Conservation (phyloP, 2,113 vertebrate species). For the Equus quagga region DNA sequence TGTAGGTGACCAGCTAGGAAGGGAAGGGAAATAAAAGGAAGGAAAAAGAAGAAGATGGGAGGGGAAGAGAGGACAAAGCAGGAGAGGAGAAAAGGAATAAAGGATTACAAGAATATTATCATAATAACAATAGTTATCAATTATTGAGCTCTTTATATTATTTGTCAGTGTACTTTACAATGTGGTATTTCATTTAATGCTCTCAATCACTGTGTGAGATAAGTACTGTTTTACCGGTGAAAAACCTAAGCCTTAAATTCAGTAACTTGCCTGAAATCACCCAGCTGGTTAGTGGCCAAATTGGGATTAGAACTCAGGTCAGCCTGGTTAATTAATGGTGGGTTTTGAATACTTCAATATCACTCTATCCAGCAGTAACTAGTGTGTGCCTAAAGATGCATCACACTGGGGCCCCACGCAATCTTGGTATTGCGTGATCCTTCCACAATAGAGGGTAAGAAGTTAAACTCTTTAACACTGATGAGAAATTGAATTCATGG, state of each 20-base stretch:
- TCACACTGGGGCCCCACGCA: rapidly evolving
- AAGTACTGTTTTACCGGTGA: background rate
- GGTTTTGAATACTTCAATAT: background rate
- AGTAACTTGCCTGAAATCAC: background rate
- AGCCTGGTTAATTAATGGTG: background rate
- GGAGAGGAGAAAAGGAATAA: background rate
- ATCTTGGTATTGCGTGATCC: background rate
- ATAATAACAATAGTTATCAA: background rate
- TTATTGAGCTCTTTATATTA: background rate
- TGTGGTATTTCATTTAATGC: background rate
- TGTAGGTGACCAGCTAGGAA: background rate
- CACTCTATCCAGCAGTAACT: background rate
- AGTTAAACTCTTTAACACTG: background rate
- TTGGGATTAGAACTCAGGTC: background rate
- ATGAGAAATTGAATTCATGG: background rate
- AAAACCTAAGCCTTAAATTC: background rate
- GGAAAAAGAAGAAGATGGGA: background rate
- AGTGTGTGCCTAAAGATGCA: background rate
- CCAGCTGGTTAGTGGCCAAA: background rate
- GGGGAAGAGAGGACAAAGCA: background rate
- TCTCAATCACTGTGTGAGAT: background rate
- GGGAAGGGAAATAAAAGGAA: background rate
- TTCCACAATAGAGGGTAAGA: background rate
- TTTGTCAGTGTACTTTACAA: background rate
- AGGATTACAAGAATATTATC: background rate